Base-by-base conservation (phyloP, 1,140 invertebrate genomes). In the Sinella curviseta region DNA sequence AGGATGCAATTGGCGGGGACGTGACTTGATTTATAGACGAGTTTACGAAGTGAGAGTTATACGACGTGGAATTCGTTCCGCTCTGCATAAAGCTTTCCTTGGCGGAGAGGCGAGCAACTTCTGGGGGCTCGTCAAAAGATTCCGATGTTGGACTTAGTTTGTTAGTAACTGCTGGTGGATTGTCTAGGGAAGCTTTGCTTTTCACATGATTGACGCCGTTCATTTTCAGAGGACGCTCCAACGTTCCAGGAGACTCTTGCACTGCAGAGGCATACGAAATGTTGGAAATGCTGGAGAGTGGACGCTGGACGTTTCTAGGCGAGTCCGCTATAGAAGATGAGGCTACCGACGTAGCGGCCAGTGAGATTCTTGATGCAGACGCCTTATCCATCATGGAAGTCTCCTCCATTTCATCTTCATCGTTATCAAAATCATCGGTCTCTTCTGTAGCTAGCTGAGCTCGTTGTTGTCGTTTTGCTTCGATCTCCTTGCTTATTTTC, bases 351-450 rank as follows among this genome's bases (percentile, higher is more conserved):
- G 78, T 80, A 17, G 70, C 78, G 1, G 75, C 75, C 0, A 75
- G 76, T n/a, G 76, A 74, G 14, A 80, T 74, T 28, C 76, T 31
- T 1, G 77, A 75, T 12, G 77, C 74, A 2, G 77, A 73, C 2
- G 75, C 77, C 17, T 75, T 76, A 33, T 79, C 77, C 48, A 74
- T 30, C 28, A 55, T 67, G 20, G 65, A 67, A 20, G 74, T 65
- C n/a, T 85, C 84, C 65, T 82, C 83, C 70, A 80, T 78, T 77
- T 83, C 83, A 35, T 85, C 86, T 31, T 85, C 85, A 31, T 48
- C 39, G 30, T 54, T 67, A 55, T 83, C 80, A 20, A 81, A 78
- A 26, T 79, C 79, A 55, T 80, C 79, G 16, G 65, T 33, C 31
- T 80, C 78, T 2, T 70, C 77, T 36, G 84, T 74, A 83, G 82